A percentile compares a stretch with the other conserved stretches of the same genome.
Evolutionary conservation across 2,113 vertebrate genomes (phyloP).

Genomic region (Perccottus glenii): DNA sequence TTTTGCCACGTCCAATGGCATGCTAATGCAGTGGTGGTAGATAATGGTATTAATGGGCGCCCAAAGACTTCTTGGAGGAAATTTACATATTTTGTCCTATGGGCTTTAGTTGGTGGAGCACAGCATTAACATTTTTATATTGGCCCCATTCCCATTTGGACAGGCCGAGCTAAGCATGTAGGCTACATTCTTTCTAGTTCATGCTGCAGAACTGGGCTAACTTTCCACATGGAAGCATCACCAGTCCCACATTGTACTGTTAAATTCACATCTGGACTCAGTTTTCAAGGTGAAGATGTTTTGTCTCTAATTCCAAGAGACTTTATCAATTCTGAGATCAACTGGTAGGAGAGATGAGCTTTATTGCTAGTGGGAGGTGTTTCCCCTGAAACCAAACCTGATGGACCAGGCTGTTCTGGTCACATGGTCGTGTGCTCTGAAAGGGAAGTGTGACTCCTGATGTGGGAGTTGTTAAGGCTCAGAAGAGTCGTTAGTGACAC

Average conservation of each 20-base stretch:
- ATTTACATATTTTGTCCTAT: constrained; percentile 64
- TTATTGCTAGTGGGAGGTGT: too few relatives aligned
- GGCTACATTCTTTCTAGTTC: constrained; percentile 31
- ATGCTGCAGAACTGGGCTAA: constrained; percentile 1
- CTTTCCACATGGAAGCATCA: constrained; percentile 22
- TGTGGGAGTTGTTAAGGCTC: too few relatives aligned
- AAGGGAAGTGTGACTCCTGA: too few relatives aligned
- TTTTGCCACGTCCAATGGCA: background rate
- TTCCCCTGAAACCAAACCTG: too few relatives aligned
- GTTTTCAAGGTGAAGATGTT: too few relatives aligned
- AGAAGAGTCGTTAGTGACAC: too few relatives aligned
- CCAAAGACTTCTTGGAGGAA: constrained; percentile 47
- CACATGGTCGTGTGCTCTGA: too few relatives aligned
- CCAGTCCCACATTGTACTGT: background rate
- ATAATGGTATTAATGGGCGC: constrained; percentile 64
- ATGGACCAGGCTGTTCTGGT: too few relatives aligned
- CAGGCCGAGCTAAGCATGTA: constrained; percentile 41
- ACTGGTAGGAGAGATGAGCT: too few relatives aligned
- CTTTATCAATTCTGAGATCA: too few relatives aligned
- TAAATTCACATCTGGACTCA: too few relatives aligned
- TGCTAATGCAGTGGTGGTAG: constrained; percentile 38
- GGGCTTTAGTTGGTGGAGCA: constrained; percentile 44
- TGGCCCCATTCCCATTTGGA: constrained; percentile 50
- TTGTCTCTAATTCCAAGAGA: too few relatives aligned
- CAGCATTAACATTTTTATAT: constrained; percentile 64